These are phyloP conservation scores for Deilephila elpenor DNA, from an alignment of 2,888 invertebrate genomes.

Conservation along the genomic window DNA sequence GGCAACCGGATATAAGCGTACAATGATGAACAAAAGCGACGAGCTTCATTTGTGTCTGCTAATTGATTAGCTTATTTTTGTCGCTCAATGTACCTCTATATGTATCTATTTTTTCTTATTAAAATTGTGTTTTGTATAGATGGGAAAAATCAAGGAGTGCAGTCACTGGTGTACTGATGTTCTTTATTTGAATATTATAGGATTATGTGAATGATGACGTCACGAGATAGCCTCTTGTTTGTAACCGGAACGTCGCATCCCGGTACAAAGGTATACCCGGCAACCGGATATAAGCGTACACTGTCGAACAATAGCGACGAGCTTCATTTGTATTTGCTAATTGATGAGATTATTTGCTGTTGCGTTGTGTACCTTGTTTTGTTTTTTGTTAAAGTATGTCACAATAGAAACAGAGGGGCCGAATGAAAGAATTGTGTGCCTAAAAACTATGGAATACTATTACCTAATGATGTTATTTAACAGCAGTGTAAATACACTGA, in stretches of 20 bases:
- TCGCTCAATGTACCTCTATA: background rate
- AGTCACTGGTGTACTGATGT: too few relatives aligned
- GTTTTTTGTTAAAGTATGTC: too few relatives aligned
- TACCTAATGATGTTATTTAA: too few relatives aligned
- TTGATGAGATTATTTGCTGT: conserved; percentile 6
- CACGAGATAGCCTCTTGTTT: background rate
- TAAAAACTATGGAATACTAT: too few relatives aligned
- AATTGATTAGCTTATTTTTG: conserved; percentile 14
- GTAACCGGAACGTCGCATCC: background rate
- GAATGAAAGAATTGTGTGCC: too few relatives aligned
- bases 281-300: conserved; percentile 9
- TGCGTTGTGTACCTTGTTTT: background rate
- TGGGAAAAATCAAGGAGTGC: too few relatives aligned
- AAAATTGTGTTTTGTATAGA: too few relatives aligned
- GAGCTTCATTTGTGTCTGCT: background rate
- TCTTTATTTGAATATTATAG: too few relatives aligned
- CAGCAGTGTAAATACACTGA: too few relatives aligned
- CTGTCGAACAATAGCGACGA: background rate
- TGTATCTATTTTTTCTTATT: too few relatives aligned
- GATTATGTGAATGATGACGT: too few relatives aligned
- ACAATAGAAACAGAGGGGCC: too few relatives aligned
- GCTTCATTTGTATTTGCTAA: background rate
- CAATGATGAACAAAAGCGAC: background rate
- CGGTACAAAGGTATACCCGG: background rate
- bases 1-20: conserved; percentile 5